Evolutionary conservation across 2,113 vertebrate genomes (phyloP).

Genomic region (Eulemur macaco): DNA sequence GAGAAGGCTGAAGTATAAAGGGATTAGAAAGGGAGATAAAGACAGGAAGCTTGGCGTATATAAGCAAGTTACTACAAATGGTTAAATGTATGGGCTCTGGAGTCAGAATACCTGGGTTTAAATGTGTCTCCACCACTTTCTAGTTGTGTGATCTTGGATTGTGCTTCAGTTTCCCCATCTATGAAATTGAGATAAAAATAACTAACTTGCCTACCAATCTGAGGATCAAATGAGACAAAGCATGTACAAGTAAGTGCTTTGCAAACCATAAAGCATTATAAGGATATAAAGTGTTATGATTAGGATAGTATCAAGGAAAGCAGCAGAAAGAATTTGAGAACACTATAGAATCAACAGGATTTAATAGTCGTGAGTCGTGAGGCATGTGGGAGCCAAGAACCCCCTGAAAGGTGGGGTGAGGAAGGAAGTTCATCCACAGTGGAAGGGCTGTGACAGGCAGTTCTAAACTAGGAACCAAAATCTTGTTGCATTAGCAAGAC

Average conservation of each 20-base stretch:
- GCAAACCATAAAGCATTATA: background rate
- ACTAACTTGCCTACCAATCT: background rate
- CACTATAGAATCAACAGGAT: background rate
- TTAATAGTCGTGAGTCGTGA: background rate
- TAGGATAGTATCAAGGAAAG: background rate
- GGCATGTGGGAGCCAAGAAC: background rate
- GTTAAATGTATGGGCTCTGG: background rate
- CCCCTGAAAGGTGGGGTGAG: background rate
- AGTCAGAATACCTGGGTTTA: background rate
- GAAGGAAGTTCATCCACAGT: background rate
- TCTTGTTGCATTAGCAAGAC: background rate
- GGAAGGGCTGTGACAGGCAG: background rate
- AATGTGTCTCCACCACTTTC: background rate
- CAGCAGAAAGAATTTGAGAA: background rate
- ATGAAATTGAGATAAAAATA: constrained; percentile 28
- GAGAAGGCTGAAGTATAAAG: background rate
- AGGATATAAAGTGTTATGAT: background rate
- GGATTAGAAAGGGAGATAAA: background rate
- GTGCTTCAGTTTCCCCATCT: background rate
- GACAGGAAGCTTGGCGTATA: background rate
- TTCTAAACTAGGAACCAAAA: background rate
- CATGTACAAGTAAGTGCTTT: background rate
- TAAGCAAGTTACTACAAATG: background rate
- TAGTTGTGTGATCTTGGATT: background rate
- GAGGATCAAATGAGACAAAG: background rate